Evolutionary conservation across 2,113 vertebrate species (phyloP).

Genomic region (Calidris pugnax): DNA sequence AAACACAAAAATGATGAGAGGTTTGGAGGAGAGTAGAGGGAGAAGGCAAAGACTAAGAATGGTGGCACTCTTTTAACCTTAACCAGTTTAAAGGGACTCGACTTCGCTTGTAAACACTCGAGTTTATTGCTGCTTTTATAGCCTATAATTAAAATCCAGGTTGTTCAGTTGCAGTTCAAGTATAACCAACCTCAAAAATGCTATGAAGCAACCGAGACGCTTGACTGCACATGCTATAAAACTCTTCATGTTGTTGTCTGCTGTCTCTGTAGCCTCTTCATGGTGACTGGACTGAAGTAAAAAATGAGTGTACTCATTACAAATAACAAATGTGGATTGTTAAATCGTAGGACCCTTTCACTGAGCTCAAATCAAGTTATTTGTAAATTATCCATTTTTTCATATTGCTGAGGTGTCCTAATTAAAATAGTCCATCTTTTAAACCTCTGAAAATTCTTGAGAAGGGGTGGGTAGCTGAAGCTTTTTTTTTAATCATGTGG

Average conservation of each 20-base stretch:
- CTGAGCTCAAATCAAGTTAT: background rate
- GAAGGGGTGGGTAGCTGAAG: background rate
- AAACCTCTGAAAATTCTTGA: background rate
- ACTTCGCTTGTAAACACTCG: background rate
- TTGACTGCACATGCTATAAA: background rate
- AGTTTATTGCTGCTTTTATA: constrained; percentile 1
- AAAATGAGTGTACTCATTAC: background rate
- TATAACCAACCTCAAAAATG: background rate
- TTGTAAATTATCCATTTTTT: background rate
- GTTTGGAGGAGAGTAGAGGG: background rate
- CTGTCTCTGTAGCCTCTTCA: background rate
- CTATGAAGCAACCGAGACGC: background rate
- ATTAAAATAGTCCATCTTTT: constrained; percentile 9
- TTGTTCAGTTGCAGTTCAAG: background rate
- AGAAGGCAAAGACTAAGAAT: background rate
- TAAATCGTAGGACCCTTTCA: background rate
- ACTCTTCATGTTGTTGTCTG: background rate
- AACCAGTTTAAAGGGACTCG: background rate
- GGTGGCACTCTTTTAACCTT: background rate
- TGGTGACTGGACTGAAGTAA: background rate
- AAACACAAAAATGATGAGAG: background rate
- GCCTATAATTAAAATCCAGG: constrained; percentile 28
- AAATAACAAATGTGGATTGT: background rate
- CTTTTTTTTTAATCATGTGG: background rate
- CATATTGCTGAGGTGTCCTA: background rate